These are phyloP conservation scores for Epizoanthus illoricatus DNA, from an alignment of 92 coral and sea anemone genomes.

Conservation along the genomic window DNA sequence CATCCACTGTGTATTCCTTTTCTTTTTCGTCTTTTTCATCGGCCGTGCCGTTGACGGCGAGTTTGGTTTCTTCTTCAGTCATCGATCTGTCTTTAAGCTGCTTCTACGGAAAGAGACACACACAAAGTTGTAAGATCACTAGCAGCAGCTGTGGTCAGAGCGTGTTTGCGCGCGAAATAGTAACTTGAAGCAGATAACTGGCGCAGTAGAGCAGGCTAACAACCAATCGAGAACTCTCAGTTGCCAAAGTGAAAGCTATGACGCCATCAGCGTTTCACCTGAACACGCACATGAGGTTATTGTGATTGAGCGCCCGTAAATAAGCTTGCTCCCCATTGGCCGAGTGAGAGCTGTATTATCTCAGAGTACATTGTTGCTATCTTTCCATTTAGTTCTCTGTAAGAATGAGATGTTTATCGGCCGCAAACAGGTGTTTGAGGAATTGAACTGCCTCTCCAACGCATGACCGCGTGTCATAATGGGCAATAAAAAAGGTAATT, in stretches of 20 bases:
- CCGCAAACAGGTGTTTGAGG: conserved; percentile 11
- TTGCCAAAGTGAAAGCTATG: conserved; percentile 13
- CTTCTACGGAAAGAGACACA: neutral
- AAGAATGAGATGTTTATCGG: conserved; percentile 31
- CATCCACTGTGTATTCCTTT: conserved; percentile 56
- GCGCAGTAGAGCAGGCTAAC: neutral
- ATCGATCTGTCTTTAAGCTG: neutral
- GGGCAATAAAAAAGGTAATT: conserved; percentile 10
- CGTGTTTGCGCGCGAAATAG: conserved; percentile 7
- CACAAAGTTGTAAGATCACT: neutral
- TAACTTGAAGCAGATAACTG: conserved; percentile 7
- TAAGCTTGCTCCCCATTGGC: conserved; percentile 9
- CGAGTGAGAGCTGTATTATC: conserved; percentile 7
- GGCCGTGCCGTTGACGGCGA: conserved; percentile 63
- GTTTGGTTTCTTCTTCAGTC: conserved; percentile 69
- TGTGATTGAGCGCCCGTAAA: conserved; percentile 22
- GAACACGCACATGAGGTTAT: neutral
- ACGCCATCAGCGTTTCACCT: conserved; percentile 6
- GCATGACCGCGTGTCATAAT: conserved; percentile 1
- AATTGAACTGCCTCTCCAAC: conserved; percentile 1
- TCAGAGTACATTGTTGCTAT: conserved; percentile 4
- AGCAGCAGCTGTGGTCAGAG: neutral
- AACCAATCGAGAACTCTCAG: conserved; percentile 10
- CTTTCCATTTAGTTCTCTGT: conserved; percentile 17
- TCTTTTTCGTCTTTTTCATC: conserved; percentile 59